Conservation (phyloP, 2,888 invertebrate species). For the Trachelus iudaicus region DNA sequence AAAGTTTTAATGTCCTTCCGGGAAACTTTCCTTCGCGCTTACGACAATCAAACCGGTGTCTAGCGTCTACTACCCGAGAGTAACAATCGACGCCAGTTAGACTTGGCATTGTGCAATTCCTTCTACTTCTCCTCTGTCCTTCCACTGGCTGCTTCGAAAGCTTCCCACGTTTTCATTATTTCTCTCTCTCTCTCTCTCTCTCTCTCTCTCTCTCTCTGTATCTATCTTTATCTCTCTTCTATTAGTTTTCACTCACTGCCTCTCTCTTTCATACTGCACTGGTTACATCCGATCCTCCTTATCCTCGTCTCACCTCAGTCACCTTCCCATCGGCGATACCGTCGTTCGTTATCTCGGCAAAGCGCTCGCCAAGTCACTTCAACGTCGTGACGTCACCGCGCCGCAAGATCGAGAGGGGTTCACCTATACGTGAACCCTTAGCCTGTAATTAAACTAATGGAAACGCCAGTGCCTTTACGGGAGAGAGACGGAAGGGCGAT, state of each 20-base stretch:
- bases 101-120: slow-evolving; percentile 6
- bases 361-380: not conserved
- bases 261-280: not conserved
- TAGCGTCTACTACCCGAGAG: slow-evolving; percentile 4
- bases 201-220: not conserved
- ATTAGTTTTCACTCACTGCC: not conserved
- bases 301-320: not conserved
- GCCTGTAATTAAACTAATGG: slow-evolving; percentile 58
- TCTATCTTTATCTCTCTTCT: not conserved
- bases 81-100: slow-evolving; percentile 12
- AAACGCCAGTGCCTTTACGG: slow-evolving; percentile 38
- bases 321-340: not conserved
- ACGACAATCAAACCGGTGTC: slow-evolving; percentile 23
- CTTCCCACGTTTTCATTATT: not conserved
- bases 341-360: not conserved
- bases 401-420: not conserved
- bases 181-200: not conserved
- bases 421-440: slow-evolving; percentile 19
- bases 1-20: slow-evolving; percentile 7
- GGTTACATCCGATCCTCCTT: not conserved
- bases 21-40: slow-evolving; percentile 13
- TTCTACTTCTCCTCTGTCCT: not conserved
- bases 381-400: not conserved
- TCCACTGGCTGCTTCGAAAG: no score
- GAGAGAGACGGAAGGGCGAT: slow-evolving; percentile 13